A percentile compares a stretch with the other conserved stretches of the same genome.
Conservation (phyloP, 1,140 invertebrate genomes). For the Procambarus virginalis region DNA sequence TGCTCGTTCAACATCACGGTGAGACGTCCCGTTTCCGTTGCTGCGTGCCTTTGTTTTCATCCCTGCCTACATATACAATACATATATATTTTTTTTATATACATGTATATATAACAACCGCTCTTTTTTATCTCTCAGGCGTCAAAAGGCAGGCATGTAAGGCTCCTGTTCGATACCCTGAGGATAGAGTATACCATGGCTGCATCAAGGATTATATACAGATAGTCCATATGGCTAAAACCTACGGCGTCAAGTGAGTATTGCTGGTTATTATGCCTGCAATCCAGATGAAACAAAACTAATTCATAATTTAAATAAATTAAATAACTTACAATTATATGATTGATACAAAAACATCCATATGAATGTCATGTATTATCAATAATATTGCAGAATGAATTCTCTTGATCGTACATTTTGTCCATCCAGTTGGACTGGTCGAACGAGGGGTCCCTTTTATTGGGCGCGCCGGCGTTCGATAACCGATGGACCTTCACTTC, state of each 20-base stretch:
- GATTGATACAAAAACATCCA: not conserved
- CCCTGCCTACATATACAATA: too few relatives aligned
- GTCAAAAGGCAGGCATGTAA: constrained; percentile 4
- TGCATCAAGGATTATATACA: constrained; percentile 41
- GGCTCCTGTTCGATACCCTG: constrained; percentile 24
- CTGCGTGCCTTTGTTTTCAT: too few relatives aligned
- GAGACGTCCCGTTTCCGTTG: not conserved
- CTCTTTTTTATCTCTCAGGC: constrained; percentile 3
- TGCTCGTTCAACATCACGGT: constrained; percentile 58
- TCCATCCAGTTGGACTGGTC: not conserved
- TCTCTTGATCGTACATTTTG: not conserved
- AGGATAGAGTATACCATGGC: constrained; percentile 36
- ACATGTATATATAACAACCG: too few relatives aligned
- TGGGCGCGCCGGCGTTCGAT: not conserved
- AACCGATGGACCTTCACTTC: not conserved
- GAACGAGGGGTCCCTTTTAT: not conserved
- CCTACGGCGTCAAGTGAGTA: constrained; percentile 44
- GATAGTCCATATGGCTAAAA: not conserved
- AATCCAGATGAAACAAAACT: not conserved
- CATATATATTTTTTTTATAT: too few relatives aligned
- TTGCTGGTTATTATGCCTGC: too few relatives aligned
- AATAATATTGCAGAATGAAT: not conserved
- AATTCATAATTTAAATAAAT: not conserved
- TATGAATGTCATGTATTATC: not conserved
- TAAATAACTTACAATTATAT: not conserved